Evolutionary conservation across 2,888 invertebrate species (phyloP), one percentile per base, ranked within the genome.

Genomic region (Apodemia zela): DNA sequence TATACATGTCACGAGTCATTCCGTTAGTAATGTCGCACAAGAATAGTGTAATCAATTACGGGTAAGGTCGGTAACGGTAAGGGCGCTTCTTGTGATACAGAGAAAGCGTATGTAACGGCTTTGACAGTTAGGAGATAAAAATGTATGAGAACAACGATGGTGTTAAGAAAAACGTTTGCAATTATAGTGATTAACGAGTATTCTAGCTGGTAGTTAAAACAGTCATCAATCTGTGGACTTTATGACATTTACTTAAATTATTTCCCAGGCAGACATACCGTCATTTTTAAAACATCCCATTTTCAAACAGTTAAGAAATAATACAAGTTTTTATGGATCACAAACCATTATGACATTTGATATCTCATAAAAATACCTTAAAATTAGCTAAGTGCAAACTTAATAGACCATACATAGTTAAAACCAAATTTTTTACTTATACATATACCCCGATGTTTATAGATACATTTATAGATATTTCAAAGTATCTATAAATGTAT

Each of bases 21-120:
- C 79, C 79, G 78, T 77, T 79, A 81, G 79, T 74, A 70, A 74
- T 74, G 79, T 75, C 77, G 78, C 74, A 84, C 84, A 83, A 80
- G 75, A 79, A 82, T 82, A 75, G 70, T 66, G 75, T 76, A 72
- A 75, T 75, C 73, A 72, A 72, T 76, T 76, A 75, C 75, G 73
- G 73, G 70, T 75, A 74, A 73, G 65, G 63, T 70, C 69, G 66
- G 57, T 75, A 80, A 77, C 76, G 79, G 79, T 81, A 74, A 74
- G 77, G 77, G 74, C 63, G 59, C 63, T 69, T 64, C 54, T 62
- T 68, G 66, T 63, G 65, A 63, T 66, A 67, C 62, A 61, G 69
- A 67, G 67, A 68, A 67, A 69, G 67, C 68, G 68, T 67, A 67
- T 75, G 73, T 75, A 80, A 77, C 77, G 74, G 75, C 59, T 33